Evolutionary conservation across 2,888 invertebrate genomes (phyloP).

Genomic region (Drosophila siamana): DNA sequence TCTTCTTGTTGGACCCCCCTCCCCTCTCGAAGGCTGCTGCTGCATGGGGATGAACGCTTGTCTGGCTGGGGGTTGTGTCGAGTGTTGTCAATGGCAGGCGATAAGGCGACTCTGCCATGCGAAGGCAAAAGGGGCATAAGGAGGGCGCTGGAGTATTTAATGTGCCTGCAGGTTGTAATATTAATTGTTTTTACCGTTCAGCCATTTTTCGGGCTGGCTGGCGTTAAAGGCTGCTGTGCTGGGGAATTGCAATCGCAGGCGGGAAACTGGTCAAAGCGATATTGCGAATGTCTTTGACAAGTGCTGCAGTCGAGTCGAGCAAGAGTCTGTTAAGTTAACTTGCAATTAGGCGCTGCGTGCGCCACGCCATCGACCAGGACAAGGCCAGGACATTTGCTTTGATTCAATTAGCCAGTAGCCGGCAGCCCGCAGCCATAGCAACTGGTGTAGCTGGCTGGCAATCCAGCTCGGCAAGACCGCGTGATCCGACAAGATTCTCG

Average conservation of each 20-base stretch:
- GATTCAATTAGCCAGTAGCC: slow-evolving; percentile 74
- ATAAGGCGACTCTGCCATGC: slow-evolving; percentile 46
- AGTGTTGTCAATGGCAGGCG: slow-evolving; percentile 75
- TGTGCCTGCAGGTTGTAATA: slow-evolving; percentile 79
- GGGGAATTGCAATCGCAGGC: slow-evolving; percentile 7
- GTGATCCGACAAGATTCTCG: slow-evolving; percentile 68
- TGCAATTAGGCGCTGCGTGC: slow-evolving; percentile 67
- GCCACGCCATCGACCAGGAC: slow-evolving; percentile 44
- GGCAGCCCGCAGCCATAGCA: neutral
- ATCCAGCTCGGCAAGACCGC: slow-evolving; percentile 49
- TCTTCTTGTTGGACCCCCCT: slow-evolving; percentile 4
- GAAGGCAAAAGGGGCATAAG: slow-evolving; percentile 11
- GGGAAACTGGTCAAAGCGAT: slow-evolving; percentile 47
- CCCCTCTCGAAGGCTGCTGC: neutral
- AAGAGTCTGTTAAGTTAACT: slow-evolving; percentile 75
- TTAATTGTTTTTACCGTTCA: slow-evolving; percentile 74
- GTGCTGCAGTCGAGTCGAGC: slow-evolving; percentile 44
- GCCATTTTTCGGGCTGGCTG: slow-evolving; percentile 40
- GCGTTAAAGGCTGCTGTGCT: slow-evolving; percentile 54
- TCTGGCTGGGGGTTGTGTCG: slow-evolving; percentile 30
- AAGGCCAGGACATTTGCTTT: slow-evolving; percentile 63
- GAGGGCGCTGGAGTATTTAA: slow-evolving; percentile 46
- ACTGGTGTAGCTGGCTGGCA: slow-evolving; percentile 7
- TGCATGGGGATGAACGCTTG: neutral
- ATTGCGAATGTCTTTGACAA: slow-evolving; percentile 76